phyloP scores from a whole-genome alignment of 1,140 invertebrate genomes.

The Penaeus japonicus region DNA sequence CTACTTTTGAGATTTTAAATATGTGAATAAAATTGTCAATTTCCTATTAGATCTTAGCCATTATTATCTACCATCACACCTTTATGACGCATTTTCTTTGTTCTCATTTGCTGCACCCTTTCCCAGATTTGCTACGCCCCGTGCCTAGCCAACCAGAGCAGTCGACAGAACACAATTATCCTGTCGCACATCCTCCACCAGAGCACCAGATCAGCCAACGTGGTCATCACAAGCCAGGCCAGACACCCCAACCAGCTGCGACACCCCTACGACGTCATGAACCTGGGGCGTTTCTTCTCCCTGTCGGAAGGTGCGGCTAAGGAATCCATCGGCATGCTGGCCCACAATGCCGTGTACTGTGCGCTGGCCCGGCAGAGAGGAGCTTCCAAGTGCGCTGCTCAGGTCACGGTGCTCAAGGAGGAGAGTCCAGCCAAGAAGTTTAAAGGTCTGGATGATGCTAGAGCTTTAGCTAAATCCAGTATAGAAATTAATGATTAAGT shows the following conservation, averaged over 20 bases:
- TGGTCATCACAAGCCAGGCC: constrained; percentile 32
- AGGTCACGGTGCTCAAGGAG: neutral
- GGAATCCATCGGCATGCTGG: neutral
- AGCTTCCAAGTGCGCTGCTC: constrained; percentile 19
- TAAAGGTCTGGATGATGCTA: constrained; percentile 28
- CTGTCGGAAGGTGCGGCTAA: constrained; percentile 27
- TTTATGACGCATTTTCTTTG: neutral
- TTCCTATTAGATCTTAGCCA: too few relatives aligned
- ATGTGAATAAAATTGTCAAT: too few relatives aligned
- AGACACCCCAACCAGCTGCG: constrained; percentile 1
- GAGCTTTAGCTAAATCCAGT: neutral
- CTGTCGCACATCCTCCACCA: constrained; percentile 37
- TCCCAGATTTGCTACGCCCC: constrained; percentile 45
- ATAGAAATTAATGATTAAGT: too few relatives aligned
- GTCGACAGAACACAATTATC: constrained; percentile 19
- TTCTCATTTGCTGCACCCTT: neutral
- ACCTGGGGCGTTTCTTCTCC: constrained; percentile 35
- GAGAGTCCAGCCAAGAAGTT: neutral
- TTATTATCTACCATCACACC: too few relatives aligned
- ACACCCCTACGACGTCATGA: constrained; percentile 42
- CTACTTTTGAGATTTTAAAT: too few relatives aligned
- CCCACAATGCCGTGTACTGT: constrained; percentile 34
- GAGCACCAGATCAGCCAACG: constrained; percentile 21
- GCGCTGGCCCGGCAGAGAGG: constrained; percentile 1
- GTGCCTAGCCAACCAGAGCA: constrained; percentile 17